These are phyloP conservation scores for Macrotis lagotis DNA, from an alignment of 2,113 vertebrate genomes.

Conservation along the genomic window DNA sequence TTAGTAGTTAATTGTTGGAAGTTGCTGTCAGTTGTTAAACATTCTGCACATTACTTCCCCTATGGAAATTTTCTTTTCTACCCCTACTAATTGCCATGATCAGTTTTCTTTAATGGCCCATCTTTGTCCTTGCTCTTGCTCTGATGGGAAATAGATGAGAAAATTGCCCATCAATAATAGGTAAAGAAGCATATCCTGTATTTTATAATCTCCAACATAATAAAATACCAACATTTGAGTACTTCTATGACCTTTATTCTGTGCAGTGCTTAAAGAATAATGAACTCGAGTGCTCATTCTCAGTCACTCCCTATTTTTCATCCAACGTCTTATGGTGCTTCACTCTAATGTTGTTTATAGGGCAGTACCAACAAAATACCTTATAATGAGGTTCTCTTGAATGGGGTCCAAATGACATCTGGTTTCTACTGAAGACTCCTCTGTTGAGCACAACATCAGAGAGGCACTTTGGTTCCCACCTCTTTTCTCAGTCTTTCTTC, in stretches of 20 bases:
- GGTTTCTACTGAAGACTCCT: conserved; percentile 31
- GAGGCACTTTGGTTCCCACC: background rate
- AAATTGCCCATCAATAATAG: background rate
- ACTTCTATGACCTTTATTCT: conserved; percentile 50
- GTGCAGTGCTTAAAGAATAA: conserved; percentile 62
- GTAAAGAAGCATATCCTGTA: background rate
- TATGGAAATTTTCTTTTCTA: conserved; percentile 35
- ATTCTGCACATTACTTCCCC: conserved; percentile 41
- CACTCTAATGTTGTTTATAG: background rate
- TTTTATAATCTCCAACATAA: conserved; percentile 18
- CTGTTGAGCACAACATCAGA: background rate
- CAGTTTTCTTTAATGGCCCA: conserved; percentile 54
- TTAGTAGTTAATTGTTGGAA: conserved; percentile 48
- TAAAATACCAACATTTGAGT: conserved; percentile 57
- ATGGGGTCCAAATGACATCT: conserved; percentile 1
- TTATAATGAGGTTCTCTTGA: conserved; percentile 40
- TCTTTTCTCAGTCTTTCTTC: background rate
- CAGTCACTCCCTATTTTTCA: conserved; percentile 15
- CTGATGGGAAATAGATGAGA: conserved; percentile 11
- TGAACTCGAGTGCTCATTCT: conserved; percentile 40
- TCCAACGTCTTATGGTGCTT: conserved; percentile 19
- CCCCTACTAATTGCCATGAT: conserved; percentile 54
- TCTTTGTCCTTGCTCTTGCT: conserved; percentile 49
- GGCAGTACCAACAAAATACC: background rate
- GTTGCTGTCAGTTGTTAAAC: conserved; percentile 45